phyloP scores from a whole-genome alignment of 1,140 invertebrate species.

The Orchesella cincta region DNA sequence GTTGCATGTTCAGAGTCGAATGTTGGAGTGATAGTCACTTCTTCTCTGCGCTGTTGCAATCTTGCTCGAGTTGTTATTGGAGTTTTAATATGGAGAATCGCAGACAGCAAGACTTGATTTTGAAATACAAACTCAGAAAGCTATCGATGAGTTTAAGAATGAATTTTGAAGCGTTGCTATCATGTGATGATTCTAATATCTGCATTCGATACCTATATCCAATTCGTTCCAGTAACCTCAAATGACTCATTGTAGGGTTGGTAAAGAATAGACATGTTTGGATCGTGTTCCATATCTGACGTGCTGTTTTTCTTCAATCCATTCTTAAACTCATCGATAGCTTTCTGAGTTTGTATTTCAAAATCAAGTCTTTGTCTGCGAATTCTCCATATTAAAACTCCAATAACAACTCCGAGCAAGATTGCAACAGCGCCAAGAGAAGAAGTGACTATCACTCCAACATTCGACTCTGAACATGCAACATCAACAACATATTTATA shows the following conservation, averaged over 20 bases:
- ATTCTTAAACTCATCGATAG: constrained; percentile 12
- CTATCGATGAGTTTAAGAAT: not conserved
- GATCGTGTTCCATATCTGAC: not conserved
- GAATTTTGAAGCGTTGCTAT: no score
- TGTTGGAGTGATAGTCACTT: not conserved
- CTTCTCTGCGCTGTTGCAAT: not conserved
- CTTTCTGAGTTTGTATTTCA: constrained; percentile 22
- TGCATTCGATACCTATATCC: not conserved
- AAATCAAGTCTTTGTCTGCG: constrained; percentile 1
- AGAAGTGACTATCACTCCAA: not conserved
- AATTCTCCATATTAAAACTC: not conserved
- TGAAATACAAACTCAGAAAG: constrained; percentile 22
- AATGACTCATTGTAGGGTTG: not conserved
- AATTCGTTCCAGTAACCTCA: not conserved
- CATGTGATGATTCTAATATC: no score
- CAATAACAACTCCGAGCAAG: not conserved
- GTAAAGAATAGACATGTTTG: not conserved
- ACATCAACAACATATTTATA: not conserved
- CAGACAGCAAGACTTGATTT: not conserved
- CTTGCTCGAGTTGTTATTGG: not conserved
- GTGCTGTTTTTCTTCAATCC: not conserved
- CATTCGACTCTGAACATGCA: not conserved
- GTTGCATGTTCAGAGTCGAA: not conserved
- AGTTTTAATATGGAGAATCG: not conserved
- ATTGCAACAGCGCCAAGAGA: not conserved